Evolutionary conservation across 2,797 vertebrate species (phyloP).

Genomic region (Chrosomus eos): DNA sequence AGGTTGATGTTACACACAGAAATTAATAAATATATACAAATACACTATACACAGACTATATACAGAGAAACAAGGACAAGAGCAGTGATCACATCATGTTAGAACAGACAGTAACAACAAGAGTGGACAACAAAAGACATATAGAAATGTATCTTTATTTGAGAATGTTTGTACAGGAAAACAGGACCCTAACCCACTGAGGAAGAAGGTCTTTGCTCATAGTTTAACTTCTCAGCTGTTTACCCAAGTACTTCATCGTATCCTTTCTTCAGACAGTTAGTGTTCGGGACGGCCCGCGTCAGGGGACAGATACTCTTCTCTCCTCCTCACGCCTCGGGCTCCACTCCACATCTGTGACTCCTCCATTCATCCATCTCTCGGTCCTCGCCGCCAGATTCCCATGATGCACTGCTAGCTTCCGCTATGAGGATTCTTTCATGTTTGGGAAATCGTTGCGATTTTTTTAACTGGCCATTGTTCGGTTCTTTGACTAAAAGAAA

Average conservation of each 20-base stretch:
- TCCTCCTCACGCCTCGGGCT: constrained; percentile 74
- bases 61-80: too few relatives aligned
- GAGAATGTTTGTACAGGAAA: not conserved
- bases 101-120: too few relatives aligned
- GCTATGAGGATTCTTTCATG: not conserved
- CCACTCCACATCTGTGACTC: constrained; percentile 73
- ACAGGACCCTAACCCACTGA: not conserved
- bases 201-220: constrained; percentile 47
- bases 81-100: too few relatives aligned
- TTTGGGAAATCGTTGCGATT: not conserved
- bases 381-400: constrained; percentile 25
- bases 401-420: constrained; percentile 13
- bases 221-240: constrained; percentile 69
- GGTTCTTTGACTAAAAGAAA: too few relatives aligned
- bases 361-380: constrained; percentile 35
- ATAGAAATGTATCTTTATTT: not conserved
- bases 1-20: too few relatives aligned
- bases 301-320: constrained; percentile 70
- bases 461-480: not conserved
- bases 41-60: too few relatives aligned
- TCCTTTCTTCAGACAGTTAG: constrained; percentile 73
- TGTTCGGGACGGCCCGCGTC: constrained; percentile 62
- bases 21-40: too few relatives aligned
- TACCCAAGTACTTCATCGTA: constrained; percentile 75
- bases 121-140: too few relatives aligned